Base-by-base conservation (phyloP, 2,113 vertebrate genomes). In the Falcunculus frontatus region DNA sequence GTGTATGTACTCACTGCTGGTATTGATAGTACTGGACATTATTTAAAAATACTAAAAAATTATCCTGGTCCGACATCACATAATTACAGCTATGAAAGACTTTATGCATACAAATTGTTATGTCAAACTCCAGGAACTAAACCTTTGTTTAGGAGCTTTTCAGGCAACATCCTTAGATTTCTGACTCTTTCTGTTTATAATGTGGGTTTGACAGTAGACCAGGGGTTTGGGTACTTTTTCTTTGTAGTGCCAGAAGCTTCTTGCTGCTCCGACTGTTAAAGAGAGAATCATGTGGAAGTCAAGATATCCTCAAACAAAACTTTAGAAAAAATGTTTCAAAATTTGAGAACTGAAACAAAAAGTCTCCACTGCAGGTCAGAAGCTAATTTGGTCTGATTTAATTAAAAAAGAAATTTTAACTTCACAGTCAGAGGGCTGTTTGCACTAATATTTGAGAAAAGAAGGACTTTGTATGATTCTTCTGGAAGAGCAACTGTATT, bases 181-280 rank as follows among this genome's bases (percentile, higher is more conserved):
- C 77, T 91, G 87, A 83, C 84, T 94, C 41, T 44, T 17, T 79
- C 42, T 91, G 60, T 81, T 90, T 93, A 49, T 56, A 64, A 41
- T 19, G 33, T 62, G 42, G 12, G 5, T 59, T 89, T 95, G 93
- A 85, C 75, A 87, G 63, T 46, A 65, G 67, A 87, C 65, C 30
- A 69, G 53, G 13, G n/a, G 44, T 63, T 78, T 67, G 17, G 77
- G 30, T 79, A 49, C 1, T 0, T 68, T 93, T 87, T 56, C 82
- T 90, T 60, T 91, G 70, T 65, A 90, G 88, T 83, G 85, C 88
- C 78, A 91, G 82, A 85, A 94, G 4, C 57, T 91, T 59, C 74
- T 87, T 80, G 57, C 85, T 85, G 44, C 67, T 93, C 55, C 42
- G 78, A 33, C 70, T 87, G 25, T 64, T 93, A 60, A 39, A 87